Evolutionary conservation across 2,113 vertebrate genomes (phyloP).

Genomic region (Calyptomena viridis): DNA sequence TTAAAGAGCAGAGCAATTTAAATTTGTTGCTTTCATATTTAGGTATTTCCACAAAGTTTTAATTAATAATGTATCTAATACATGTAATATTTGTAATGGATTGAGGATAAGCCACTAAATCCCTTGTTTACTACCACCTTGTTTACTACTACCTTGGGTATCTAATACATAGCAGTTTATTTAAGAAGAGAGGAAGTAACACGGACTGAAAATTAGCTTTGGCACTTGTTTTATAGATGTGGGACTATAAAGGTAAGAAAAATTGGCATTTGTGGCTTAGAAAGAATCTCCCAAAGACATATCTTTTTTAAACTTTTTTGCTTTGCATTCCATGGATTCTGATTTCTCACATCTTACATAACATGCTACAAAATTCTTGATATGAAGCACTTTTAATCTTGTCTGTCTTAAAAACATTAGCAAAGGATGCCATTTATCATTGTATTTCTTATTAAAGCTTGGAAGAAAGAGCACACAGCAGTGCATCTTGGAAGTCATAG

Average conservation of each 20-base stretch:
- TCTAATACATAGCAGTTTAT: too few species aligned
- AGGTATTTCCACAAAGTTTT: not conserved
- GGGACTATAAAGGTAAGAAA: not conserved
- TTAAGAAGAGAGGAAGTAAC: not conserved
- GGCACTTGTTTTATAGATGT: not conserved
- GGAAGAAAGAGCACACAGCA: conserved; percentile 65
- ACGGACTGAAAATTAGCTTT: not conserved
- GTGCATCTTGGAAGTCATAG: conserved; percentile 54
- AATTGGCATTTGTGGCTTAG: not conserved
- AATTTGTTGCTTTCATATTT: not conserved
- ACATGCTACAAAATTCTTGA: conserved; percentile 19
- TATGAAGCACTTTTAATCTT: conserved; percentile 43
- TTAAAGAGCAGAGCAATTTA: not conserved
- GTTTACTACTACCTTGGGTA: not conserved
- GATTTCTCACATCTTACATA: not conserved
- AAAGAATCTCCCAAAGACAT: not conserved
- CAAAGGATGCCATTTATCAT: conserved; percentile 60
- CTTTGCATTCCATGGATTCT: not conserved
- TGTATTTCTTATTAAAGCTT: conserved; percentile 68
- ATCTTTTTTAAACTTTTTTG: not conserved
- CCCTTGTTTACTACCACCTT: not conserved
- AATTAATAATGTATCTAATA: not conserved
- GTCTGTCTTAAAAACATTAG: conserved; percentile 59
- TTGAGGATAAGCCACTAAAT: not conserved
- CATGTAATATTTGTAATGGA: not conserved